Evolutionary conservation across 64 coral and sea anemone species (phyloP), one percentile per base, ranked within the genome.

Genomic region (Exaiptasia diaphana): DNA sequence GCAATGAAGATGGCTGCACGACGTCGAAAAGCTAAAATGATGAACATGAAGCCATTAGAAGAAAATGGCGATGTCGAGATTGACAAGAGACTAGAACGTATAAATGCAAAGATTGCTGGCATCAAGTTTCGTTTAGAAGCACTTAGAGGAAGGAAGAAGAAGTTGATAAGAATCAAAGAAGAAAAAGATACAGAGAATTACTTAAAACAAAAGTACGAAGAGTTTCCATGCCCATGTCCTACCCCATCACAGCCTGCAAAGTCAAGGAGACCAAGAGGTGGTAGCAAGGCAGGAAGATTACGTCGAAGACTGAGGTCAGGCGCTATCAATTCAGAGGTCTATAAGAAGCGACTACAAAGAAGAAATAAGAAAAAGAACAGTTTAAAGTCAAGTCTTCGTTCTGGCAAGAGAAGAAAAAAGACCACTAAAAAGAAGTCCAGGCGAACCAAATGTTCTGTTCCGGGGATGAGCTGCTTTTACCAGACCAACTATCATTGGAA

Each of bases 401-500:
- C 6, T 26, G 27, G 26, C 2, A 50, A 12, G 28, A 29, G 35
- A 17, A 83, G 72, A 37, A 62, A 22, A 28, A 45, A 55, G 17
- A 63, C n/a, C 23, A 88, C 45, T 38, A 97, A 87, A 64, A 70
- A 68, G 24, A 90, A 75, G 28, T 55, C 69, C 1, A 27, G 73
- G 35, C 55, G 79, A 20, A 70, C 65, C 45, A 88, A 80, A 33
- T 97, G 94, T 70, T 53, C 72, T 10, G 30, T 53, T 20, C 54
- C 55, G 1, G 94, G 94, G 17, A 23, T 97, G 27, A 97, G 83
- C 8, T 97, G 94, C 12, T 97, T 92, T 74, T 50, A 87, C 12
- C 89, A 97, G 13, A 85, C 89, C 4, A 72, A 92, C 12, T 12
- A 88, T 75, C 94, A 97, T 54, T 97, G 94, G 94, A 88, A 80